phyloP scores from a whole-genome alignment of 2,797 vertebrate genomes.

The Pantherophis vulpinus region DNA sequence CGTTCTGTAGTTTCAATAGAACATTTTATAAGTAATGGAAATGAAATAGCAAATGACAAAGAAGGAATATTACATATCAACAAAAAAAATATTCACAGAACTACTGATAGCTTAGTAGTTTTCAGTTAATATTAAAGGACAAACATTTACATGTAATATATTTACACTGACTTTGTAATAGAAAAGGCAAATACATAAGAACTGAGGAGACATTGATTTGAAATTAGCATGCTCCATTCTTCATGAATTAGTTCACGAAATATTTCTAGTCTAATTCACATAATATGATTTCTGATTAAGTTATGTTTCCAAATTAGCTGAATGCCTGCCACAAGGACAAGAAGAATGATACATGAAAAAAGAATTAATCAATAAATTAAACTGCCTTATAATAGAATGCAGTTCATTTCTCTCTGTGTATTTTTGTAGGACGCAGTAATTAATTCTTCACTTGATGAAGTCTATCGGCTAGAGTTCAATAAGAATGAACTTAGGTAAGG shows the following conservation, averaged over 20 bases:
- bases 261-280: not conserved
- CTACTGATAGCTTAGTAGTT: not conserved
- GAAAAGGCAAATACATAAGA: not conserved
- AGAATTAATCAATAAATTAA: not conserved
- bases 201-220: not conserved
- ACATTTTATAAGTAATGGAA: not conserved
- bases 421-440: not conserved
- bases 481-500: not conserved
- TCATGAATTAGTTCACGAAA: not conserved
- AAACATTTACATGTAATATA: not conserved
- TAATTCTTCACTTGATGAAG: not conserved
- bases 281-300: not conserved
- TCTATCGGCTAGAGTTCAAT: not conserved
- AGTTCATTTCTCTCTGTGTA: not conserved
- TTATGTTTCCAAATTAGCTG: not conserved
- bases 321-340: not conserved
- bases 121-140: not conserved
- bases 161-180: not conserved
- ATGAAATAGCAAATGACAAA: conserved; percentile 20
- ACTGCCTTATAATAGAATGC: not conserved
- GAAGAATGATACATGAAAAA: not conserved
- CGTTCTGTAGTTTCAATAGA: conserved; percentile 64
- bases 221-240: not conserved
- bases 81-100: not conserved
- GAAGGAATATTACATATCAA: not conserved